A percentile compares a stretch with the other conserved stretches of the same genome.
Conservation (phyloP, 2,113 vertebrate species). For the Neomonachus schauinslandi region DNA sequence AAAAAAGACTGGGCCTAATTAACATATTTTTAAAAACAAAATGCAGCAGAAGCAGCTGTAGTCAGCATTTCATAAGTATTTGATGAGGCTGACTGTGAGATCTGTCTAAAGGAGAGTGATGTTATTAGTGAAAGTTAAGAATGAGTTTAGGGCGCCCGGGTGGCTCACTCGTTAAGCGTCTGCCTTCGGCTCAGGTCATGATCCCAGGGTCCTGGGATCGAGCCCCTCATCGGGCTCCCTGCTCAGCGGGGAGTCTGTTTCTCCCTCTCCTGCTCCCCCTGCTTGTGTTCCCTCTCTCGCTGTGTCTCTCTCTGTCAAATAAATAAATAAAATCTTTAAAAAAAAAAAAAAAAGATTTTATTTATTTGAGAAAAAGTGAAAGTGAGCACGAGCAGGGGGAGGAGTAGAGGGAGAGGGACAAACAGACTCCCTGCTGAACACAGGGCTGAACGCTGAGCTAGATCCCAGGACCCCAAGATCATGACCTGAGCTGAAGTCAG, state of each 20-base stretch:
- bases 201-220: too few species aligned
- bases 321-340: too few species aligned
- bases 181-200: too few species aligned
- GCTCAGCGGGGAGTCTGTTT: too few species aligned
- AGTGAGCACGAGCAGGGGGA: background rate
- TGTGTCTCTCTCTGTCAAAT: too few species aligned
- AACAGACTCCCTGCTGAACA: background rate
- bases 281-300: too few species aligned
- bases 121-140: background rate
- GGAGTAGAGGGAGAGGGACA: background rate
- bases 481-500: background rate
- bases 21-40: background rate
- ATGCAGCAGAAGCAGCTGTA: background rate
- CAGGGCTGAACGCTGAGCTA: background rate
- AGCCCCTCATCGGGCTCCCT: too few species aligned
- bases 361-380: background rate
- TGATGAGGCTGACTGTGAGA: background rate
- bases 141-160: background rate
- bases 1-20: background rate
- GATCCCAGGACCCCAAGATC: background rate
- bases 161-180: too few species aligned
- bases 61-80: background rate
- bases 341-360: too few species aligned
- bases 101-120: background rate
- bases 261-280: too few species aligned